Evolutionary conservation across 1,140 invertebrate genomes (phyloP), one percentile per base, ranked within the genome.

Genomic region (Gyrodactylus salaris): DNA sequence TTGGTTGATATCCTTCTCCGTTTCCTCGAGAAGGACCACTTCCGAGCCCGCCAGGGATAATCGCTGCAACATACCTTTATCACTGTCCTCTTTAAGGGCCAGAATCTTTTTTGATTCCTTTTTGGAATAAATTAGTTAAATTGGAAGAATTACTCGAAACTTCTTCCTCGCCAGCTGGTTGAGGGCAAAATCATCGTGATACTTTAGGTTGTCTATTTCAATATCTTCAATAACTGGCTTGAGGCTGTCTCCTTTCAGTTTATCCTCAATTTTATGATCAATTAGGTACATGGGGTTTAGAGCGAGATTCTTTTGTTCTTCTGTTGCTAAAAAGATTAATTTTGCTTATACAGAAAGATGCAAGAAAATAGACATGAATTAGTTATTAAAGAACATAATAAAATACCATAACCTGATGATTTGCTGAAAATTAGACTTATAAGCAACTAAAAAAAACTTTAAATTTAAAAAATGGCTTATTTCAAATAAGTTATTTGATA

Each of bases 251-350:
- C 86, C 85, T 71, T 85, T 84, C 76, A 84, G 84, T 76, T 85
- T 83, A 82, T 97, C 92, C 74, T 87, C 85, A 19, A 85, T 85
- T 34, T 87, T 87, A 83, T 96, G 91, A 79, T 96, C 91, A 74
- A 97, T 82, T 80, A 83, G 91, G 79, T 87, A 97, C 92, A 97
- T 97, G 23, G 91, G 86, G 86, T 97, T 91, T 77, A 89, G 87
- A 76, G 87, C 89, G 25, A 96, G 80, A 77, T 87, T 86, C 76
- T 87, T 87, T 74, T 87, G 88, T 2, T 86, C 86, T 79, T 87
- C 86, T 79, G 92, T 93, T 1, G 89, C 89, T 79, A 89, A 87
- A 0, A 54, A 16, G n/a, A 16, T 54, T 54, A 16, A 16, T 16
- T 54, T 54, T 88, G 87, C 0, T 89, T 87, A 76, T 89, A 1